A percentile compares a stretch with the other conserved stretches of the same genome.
phyloP scores from a whole-genome alignment of 2,113 vertebrate genomes.

The Sorex araneus region DNA sequence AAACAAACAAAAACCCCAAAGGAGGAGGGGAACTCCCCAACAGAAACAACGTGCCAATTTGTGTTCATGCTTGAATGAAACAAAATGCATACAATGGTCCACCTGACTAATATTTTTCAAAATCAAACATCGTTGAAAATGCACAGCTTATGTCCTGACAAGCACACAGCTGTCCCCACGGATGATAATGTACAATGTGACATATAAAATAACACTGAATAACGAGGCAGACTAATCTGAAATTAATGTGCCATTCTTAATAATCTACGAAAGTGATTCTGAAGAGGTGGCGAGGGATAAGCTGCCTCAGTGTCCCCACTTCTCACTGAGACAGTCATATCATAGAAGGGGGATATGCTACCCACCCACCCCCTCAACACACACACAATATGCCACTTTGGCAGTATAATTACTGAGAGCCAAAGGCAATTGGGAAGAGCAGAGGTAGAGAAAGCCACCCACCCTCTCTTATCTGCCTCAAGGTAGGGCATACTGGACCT shows the following conservation, averaged over 20 bases:
- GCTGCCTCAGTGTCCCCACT: neutral
- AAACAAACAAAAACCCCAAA: too few relatives aligned
- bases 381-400: neutral
- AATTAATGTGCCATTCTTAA: too few relatives aligned
- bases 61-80: constrained; percentile 4
- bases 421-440: neutral
- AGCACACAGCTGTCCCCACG: neutral
- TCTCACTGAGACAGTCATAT: neutral
- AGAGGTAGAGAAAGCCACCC: neutral
- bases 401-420: constrained; percentile 15
- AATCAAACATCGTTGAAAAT: constrained; percentile 35
- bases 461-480: neutral
- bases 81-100: constrained; percentile 14
- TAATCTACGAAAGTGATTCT: too few relatives aligned
- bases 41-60: neutral
- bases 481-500: neutral
- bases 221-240: neutral
- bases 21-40: too few relatives aligned
- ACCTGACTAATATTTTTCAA: neutral
- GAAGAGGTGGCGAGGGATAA: too few relatives aligned
- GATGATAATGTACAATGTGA: too few relatives aligned
- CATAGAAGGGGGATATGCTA: neutral
- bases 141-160: neutral
- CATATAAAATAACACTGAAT: too few relatives aligned
- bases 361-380: too few relatives aligned